Percentiles rank a stretch among this genome's conserved stretches.
Conservation (phyloP, 2,113 vertebrate species). For the Hypocryptadius cinnamomeus region DNA sequence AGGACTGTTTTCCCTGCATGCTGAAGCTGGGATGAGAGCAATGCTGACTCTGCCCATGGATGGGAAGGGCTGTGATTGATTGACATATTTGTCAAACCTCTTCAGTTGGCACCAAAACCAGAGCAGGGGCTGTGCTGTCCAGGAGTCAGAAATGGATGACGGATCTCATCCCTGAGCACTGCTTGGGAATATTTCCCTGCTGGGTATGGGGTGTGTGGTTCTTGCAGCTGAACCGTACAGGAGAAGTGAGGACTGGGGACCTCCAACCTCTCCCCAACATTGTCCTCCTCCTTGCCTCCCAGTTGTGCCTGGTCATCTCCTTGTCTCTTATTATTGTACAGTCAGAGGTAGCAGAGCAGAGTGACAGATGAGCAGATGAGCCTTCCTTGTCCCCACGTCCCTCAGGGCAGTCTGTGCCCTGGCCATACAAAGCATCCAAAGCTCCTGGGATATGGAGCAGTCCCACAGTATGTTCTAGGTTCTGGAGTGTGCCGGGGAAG, state of each 20-base stretch:
- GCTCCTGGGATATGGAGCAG: no score
- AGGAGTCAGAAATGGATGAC: background rate
- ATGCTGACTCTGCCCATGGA: background rate
- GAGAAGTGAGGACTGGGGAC: background rate
- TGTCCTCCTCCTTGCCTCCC: background rate
- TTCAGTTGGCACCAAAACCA: background rate
- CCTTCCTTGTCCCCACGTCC: rapidly evolving
- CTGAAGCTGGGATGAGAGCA: background rate
- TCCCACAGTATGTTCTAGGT: no score
- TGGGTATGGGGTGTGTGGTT: rapidly evolving
- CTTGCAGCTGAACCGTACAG: rapidly evolving
- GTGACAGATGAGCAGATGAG: rapidly evolving
- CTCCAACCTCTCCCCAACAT: rapidly evolving
- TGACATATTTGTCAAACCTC: background rate
- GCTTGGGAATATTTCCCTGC: background rate
- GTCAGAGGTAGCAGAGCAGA: background rate
- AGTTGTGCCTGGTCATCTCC: no score
- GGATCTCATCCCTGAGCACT: background rate
- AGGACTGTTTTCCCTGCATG: background rate
- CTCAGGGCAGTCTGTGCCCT: background rate
- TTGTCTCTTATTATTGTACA: background rate
- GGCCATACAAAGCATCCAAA: background rate
- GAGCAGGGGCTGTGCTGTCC: background rate
- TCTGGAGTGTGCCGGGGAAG: rapidly evolving
- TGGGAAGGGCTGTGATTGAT: background rate